Conservation (phyloP, 2,797 vertebrate species). For the Taeniopygia guttata region DNA sequence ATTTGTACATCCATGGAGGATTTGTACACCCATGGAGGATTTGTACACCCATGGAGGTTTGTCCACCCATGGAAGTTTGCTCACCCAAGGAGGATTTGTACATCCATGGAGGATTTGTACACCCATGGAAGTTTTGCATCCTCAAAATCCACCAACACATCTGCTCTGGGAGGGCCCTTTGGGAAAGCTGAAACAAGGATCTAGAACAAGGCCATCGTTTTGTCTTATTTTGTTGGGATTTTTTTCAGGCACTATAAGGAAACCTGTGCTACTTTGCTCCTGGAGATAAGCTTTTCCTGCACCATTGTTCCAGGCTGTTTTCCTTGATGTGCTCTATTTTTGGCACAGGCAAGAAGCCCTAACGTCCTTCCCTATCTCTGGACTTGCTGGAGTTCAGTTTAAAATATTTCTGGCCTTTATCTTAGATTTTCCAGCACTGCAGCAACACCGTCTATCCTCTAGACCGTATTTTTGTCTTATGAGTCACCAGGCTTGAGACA, state of each 20-base stretch:
- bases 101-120: too few species aligned
- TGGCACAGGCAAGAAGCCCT: neutral
- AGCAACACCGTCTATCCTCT: neutral
- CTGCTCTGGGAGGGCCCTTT: neutral
- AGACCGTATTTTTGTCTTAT: neutral
- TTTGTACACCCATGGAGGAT: too few species aligned
- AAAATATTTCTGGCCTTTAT: conserved; percentile 19
- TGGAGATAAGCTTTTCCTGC: conserved; percentile 34
- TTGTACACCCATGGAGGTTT: neutral
- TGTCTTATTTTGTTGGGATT: neutral
- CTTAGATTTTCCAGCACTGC: neutral
- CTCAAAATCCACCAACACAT: too few species aligned
- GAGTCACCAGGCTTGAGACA: neutral
- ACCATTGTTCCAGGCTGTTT: neutral
- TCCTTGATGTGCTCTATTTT: conserved; percentile 18
- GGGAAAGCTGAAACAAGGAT: neutral
- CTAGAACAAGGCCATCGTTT: neutral
- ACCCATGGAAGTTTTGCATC: neutral
- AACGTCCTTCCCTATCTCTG: neutral
- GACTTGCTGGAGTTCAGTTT: neutral
- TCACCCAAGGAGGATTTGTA: too few species aligned
- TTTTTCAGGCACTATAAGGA: neutral
- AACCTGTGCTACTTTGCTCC: neutral
- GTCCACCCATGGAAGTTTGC: neutral
- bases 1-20: neutral